A percentile compares a stretch with the other conserved stretches of the same genome.
phyloP scores from a whole-genome alignment of 2,113 vertebrate genomes.

The Labeo rohita region DNA sequence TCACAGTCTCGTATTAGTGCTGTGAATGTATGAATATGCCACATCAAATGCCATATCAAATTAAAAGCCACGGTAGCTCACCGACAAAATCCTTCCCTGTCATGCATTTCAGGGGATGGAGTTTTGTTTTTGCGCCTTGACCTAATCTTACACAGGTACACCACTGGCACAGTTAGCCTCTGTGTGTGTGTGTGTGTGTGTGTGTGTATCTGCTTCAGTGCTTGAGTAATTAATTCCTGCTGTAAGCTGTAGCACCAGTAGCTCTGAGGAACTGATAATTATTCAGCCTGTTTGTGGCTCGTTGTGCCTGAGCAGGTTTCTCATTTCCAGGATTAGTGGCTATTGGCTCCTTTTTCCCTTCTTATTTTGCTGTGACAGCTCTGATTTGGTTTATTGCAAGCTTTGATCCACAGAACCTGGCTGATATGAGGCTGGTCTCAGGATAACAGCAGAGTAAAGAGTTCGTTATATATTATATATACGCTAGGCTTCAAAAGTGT shows the following conservation, averaged over 20 bases:
- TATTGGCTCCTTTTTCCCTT: slow-evolving; percentile 11
- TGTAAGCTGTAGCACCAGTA: slow-evolving; percentile 11
- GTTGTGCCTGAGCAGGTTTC: slow-evolving; percentile 43
- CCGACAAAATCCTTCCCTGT: neutral
- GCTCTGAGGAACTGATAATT: slow-evolving; percentile 30
- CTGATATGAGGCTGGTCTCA: slow-evolving; percentile 4
- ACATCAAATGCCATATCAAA: neutral
- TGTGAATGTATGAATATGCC: neutral
- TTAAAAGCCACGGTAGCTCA: slow-evolving; percentile 6
- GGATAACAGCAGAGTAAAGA: neutral
- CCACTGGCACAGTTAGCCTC: neutral
- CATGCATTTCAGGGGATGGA: neutral
- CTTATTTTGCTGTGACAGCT: neutral
- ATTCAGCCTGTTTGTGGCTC: slow-evolving; percentile 22
- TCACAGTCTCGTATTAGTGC: slow-evolving; percentile 16
- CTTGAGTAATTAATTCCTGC: slow-evolving; percentile 42
- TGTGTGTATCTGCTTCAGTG: slow-evolving; percentile 11
- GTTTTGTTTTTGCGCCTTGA: neutral
- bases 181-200: neutral
- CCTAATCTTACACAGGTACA: slow-evolving; percentile 17
- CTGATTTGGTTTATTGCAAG: slow-evolving; percentile 28
- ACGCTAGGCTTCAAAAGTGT: neutral
- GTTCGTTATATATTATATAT: neutral
- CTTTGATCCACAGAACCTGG: slow-evolving; percentile 41
- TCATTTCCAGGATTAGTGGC: slow-evolving; percentile 57